Base-by-base conservation (phyloP, 2,113 vertebrate species). In the Charadrius vociferus region DNA sequence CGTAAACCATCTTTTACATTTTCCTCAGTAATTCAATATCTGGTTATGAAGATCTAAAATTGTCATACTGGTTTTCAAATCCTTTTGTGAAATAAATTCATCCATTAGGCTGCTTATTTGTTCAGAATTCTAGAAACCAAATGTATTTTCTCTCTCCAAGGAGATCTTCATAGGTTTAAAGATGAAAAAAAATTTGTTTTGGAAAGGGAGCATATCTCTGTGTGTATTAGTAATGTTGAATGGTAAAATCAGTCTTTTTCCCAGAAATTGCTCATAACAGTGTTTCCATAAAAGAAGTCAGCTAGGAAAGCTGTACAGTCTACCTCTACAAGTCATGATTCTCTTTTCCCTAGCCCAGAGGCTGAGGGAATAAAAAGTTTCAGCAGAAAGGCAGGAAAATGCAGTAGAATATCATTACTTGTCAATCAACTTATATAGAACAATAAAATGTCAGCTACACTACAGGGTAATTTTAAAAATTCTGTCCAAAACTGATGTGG, bases 341-440 rank as follows among this genome's bases (percentile, higher is more conserved):
- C 77, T 59, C 82, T 93, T 52, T 83, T 86, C 88, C 81, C 59
- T 58, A 86, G 80, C 27, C 10, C 71, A 94, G 71, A 95, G 65
- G 61, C 53, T 45, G 77, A 45, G 11, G 26, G 39, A 84, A 37
- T 86, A 67, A 92, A 81, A 96, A 71, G 15, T 81, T 95, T 66
- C 49, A 82, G 67, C 71, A 93, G 82, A 67, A 88, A 96, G 58
- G 30, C 83, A 87, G 90, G 43, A 68, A 90, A 92, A 75, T 22
- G 19, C 37, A 49, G 65, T 61, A 71, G 78, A 93, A 93, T 88
- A 59, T 85, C 62, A 94, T 81, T 89, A 49, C 93, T 65, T 94
- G 85, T 96, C 83, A 86, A 73, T 95, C 89, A 77, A 58, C 80
- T 90, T 88, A 72, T 59, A 91, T 10, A 67, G 70, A 94, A 95